Evolutionary conservation across 1,140 invertebrate species (phyloP).

Genomic region (Drosophila lowei): DNA sequence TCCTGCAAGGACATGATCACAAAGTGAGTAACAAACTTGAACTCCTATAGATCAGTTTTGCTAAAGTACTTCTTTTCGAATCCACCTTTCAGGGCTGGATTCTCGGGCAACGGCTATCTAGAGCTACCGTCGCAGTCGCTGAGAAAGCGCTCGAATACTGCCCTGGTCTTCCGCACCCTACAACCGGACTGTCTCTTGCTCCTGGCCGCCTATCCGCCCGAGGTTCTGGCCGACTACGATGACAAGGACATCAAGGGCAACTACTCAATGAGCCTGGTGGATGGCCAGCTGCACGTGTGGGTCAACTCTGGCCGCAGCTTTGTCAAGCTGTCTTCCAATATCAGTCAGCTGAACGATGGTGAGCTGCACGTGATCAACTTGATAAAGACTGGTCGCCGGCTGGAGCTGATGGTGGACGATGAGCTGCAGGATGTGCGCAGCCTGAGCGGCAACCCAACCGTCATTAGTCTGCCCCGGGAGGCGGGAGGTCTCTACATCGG

Average conservation of each 20-base stretch:
- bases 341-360: constrained; percentile 86
- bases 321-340: constrained; percentile 85
- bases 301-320: constrained; percentile 87
- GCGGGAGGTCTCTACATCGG: constrained; percentile 84
- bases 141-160: constrained; percentile 87
- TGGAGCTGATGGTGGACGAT: constrained; percentile 89
- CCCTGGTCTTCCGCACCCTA: constrained; percentile 91
- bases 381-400: constrained; percentile 84
- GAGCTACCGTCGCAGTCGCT: constrained; percentile 88
- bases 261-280: constrained; percentile 87
- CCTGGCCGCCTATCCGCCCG: constrained; percentile 87
- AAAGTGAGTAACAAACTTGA: constrained; percentile 84
- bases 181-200: constrained; percentile 89
- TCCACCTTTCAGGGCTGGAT: constrained; percentile 85
- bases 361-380: constrained; percentile 86
- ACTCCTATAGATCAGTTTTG: background rate
- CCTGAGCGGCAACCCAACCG: constrained; percentile 84
- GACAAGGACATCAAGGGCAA: constrained; percentile 84
- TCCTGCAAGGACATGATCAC: constrained; percentile 86
- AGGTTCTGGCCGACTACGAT: constrained; percentile 83
- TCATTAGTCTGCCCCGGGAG: constrained; percentile 84
- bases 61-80: background rate
- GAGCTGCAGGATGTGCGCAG: constrained; percentile 84
- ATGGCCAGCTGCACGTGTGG: constrained; percentile 87
- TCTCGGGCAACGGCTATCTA: constrained; percentile 91